Conservation (phyloP, 2,113 vertebrate genomes). For the Todiramphus chloris region DNA sequence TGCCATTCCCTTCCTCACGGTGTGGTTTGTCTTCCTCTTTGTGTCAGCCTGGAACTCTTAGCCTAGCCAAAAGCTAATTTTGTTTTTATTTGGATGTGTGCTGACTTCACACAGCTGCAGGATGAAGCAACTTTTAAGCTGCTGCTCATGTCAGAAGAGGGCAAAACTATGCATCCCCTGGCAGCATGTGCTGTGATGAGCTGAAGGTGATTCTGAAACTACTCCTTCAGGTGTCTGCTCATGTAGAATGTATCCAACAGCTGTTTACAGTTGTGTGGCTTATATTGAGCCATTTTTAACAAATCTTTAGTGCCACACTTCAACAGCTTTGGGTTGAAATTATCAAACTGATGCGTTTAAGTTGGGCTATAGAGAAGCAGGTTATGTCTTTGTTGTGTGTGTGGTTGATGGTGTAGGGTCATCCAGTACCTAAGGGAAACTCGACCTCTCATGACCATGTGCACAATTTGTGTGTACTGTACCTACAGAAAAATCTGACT, state of each 20-base stretch:
- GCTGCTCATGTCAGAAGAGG: neutral
- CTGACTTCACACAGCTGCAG: neutral
- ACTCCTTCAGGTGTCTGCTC: neutral
- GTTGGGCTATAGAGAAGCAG: neutral
- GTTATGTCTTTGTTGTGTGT: neutral
- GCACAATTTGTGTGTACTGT: neutral
- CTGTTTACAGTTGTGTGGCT: neutral
- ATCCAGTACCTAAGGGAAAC: neutral
- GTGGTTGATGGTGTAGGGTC: neutral
- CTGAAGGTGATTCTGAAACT: neutral
- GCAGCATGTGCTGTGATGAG: neutral
- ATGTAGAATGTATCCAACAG: neutral
- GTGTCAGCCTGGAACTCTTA: neutral
- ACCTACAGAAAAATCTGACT: neutral
- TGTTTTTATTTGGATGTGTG: neutral
- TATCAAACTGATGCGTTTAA: neutral
- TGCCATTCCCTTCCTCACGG: neutral
- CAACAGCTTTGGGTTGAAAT: neutral
- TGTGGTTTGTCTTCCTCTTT: neutral
- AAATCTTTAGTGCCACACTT: neutral
- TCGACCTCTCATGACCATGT: neutral
- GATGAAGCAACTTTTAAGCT: conserved; percentile 6
- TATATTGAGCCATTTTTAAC: neutral
- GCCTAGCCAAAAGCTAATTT: neutral
- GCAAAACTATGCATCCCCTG: neutral